Evolutionary conservation across 2,888 invertebrate genomes (phyloP).

Genomic region (Plusia festucae): DNA sequence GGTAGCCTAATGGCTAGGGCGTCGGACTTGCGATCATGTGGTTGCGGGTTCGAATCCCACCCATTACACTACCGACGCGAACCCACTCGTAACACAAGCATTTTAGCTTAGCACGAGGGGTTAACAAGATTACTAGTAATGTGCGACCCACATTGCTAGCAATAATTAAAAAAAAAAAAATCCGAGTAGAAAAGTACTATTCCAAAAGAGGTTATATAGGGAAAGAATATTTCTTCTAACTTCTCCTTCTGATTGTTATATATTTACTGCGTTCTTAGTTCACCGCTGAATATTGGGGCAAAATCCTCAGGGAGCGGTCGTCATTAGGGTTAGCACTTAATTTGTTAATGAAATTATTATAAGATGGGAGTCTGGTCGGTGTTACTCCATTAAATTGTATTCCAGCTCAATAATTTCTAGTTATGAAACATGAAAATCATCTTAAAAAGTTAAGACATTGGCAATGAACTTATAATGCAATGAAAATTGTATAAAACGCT

Average conservation of each 20-base stretch:
- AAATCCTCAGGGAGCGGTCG: neutral
- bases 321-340: neutral
- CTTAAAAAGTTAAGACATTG: neutral
- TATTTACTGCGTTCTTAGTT: neutral
- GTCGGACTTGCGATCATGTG: too few relatives aligned
- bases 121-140: too few relatives aligned
- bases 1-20: too few relatives aligned
- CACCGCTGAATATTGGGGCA: neutral
- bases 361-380: slow-evolving; percentile 2
- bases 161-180: too few relatives aligned
- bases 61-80: too few relatives aligned
- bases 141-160: too few relatives aligned
- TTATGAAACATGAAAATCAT: neutral
- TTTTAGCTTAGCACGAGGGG: too few relatives aligned
- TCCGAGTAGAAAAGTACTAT: too few relatives aligned
- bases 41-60: too few relatives aligned
- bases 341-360: slow-evolving; percentile 8
- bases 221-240: neutral
- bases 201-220: too few relatives aligned
- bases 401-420: neutral
- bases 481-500: too few relatives aligned
- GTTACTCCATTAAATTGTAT: neutral
- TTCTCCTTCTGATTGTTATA: neutral
- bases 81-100: too few relatives aligned
- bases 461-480: neutral